These are phyloP conservation scores for Petaurus breviceps DNA, from an alignment of 2,113 vertebrate genomes.

Conservation along the genomic window DNA sequence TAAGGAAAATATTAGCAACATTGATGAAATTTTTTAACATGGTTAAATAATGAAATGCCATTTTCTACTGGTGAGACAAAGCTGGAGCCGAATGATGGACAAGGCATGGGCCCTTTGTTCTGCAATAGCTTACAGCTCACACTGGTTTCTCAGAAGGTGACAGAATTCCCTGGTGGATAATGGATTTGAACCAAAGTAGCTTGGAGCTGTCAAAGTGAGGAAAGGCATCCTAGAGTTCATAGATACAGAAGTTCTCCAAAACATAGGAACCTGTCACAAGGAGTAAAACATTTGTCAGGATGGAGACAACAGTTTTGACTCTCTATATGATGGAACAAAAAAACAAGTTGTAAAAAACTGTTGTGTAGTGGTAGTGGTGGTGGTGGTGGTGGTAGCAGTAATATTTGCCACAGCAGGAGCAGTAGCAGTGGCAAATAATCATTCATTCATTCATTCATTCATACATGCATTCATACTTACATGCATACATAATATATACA, in stretches of 20 bases:
- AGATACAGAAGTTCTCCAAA: not conserved
- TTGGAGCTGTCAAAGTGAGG: not conserved
- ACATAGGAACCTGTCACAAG: not conserved
- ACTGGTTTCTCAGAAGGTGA: not conserved
- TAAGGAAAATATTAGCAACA: not conserved
- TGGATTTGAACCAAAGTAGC: not conserved
- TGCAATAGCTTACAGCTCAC: not conserved
- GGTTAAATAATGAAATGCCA: not conserved
- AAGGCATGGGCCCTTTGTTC: not conserved
- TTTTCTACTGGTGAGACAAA: not conserved
- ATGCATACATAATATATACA: not conserved
- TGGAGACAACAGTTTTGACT: not conserved
- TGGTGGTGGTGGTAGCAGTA: too few relatives aligned
- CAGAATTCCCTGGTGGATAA: not conserved
- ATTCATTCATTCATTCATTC: not conserved
- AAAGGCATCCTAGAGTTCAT: not conserved
- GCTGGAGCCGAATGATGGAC: not conserved
- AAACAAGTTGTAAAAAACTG: not conserved
- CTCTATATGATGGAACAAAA: constrained; percentile 4
- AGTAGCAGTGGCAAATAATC: not conserved
- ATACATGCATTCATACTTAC: not conserved
- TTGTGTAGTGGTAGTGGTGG: not conserved
- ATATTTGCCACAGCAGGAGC: too few relatives aligned
- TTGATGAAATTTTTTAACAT: not conserved
- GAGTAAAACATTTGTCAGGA: constrained; percentile 1